Evolutionary conservation across 53 echinoderm and acorn worm genomes (phyloP).

Genomic region (Antedon mediterranea): DNA sequence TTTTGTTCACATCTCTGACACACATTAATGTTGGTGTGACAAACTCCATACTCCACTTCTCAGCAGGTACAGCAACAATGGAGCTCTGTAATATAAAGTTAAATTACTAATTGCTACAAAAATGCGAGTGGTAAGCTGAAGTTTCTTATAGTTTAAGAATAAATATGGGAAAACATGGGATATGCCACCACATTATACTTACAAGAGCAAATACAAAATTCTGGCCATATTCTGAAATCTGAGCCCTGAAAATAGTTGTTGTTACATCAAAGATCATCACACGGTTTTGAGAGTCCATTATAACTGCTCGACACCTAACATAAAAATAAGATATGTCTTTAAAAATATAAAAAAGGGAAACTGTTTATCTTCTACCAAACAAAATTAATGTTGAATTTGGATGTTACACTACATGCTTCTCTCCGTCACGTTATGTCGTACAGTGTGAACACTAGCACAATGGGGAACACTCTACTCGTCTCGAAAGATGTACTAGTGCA

Average conservation of each 20-base stretch:
- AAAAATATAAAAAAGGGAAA: too few relatives aligned
- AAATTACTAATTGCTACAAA: not conserved
- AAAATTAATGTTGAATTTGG: too few relatives aligned
- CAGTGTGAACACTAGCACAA: too few relatives aligned
- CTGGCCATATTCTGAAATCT: not conserved
- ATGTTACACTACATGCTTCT: too few relatives aligned
- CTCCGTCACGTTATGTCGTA: too few relatives aligned
- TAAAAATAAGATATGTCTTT: too few relatives aligned
- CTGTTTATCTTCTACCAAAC: too few relatives aligned
- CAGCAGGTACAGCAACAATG: slow-evolving; percentile 59
- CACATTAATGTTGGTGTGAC: slow-evolving; percentile 75
- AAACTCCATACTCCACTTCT: slow-evolving; percentile 50
- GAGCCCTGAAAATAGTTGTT: not conserved
- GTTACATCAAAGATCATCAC: not conserved
- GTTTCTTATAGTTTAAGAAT: too few relatives aligned
- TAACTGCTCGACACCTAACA: not conserved
- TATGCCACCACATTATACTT: not conserved
- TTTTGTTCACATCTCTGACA: slow-evolving; percentile 38
- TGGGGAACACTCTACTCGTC: too few relatives aligned
- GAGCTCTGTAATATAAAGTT: slow-evolving; percentile 35
- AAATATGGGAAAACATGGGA: too few relatives aligned
- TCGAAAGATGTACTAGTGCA: too few relatives aligned
- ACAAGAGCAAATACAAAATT: not conserved
- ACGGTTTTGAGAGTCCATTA: not conserved
- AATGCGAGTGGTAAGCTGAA: too few relatives aligned